Percentiles rank a stretch among this genome's conserved stretches.
These are phyloP conservation scores for Brachypalpus laphriformis DNA, from an alignment of 2,888 invertebrate genomes.

Conservation along the genomic window DNA sequence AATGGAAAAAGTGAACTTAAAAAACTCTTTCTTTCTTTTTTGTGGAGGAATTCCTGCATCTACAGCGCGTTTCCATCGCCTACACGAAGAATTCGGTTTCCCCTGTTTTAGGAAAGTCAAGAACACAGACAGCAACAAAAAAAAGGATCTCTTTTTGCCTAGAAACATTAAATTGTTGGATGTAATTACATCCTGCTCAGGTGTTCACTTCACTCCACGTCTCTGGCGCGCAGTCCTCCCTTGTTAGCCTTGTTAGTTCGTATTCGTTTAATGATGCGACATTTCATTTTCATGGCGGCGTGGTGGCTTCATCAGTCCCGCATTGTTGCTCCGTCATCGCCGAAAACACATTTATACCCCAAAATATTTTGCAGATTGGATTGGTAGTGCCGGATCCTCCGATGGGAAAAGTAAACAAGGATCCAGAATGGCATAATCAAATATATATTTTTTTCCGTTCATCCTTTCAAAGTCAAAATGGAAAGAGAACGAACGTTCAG, in stretches of 20 bases:
- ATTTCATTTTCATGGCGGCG: slow-evolving; percentile 56
- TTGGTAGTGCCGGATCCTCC: background rate
- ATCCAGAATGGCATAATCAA: slow-evolving; percentile 60
- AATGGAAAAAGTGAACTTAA: slow-evolving; percentile 8
- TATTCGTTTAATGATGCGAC: slow-evolving; percentile 49
- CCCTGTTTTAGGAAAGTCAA: background rate
- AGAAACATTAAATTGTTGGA: slow-evolving; percentile 30
- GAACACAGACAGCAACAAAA: background rate
- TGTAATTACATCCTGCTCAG: slow-evolving; percentile 62
- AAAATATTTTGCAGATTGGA: slow-evolving; percentile 3
- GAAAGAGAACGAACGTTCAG: background rate
- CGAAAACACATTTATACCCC: slow-evolving; percentile 3
- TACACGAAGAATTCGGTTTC: slow-evolving; percentile 14
- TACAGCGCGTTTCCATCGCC: slow-evolving; percentile 35
- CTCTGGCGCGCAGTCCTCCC: background rate
- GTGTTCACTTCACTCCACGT: slow-evolving; percentile 30
- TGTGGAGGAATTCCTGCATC: slow-evolving; percentile 25
- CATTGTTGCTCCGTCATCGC: slow-evolving; percentile 39
- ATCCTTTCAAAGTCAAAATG: slow-evolving; percentile 33
- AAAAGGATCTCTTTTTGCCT: background rate
- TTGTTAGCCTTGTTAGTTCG: slow-evolving; percentile 18
- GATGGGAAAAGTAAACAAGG: slow-evolving; percentile 57
- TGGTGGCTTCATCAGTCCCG: slow-evolving; percentile 51
- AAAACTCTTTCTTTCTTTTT: slow-evolving; percentile 16
- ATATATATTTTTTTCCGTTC: slow-evolving; percentile 28